Evolutionary conservation across 2,888 invertebrate species (phyloP).

Genomic region (Brenthis ino): DNA sequence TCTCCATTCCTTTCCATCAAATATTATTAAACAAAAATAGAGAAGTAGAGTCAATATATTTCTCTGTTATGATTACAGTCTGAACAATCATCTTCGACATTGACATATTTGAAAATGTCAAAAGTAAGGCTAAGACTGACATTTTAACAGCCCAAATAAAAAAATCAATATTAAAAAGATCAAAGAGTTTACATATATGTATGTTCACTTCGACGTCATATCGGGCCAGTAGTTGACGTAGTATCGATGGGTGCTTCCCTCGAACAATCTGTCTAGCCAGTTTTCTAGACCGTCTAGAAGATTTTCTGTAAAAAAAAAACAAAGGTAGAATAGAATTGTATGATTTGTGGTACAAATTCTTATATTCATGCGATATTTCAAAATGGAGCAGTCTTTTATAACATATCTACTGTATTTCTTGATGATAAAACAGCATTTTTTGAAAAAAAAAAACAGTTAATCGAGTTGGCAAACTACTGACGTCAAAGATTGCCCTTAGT

Average conservation of each 20-base stretch:
- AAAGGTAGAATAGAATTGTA: background rate
- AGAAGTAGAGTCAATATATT: too few species aligned
- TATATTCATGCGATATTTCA: too few species aligned
- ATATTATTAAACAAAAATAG: too few species aligned
- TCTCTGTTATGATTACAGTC: too few species aligned
- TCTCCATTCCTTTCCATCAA: too few species aligned
- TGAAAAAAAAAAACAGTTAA: too few species aligned
- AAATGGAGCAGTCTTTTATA: too few species aligned
- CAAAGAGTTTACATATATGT: conserved; percentile 19
- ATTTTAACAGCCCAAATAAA: conserved; percentile 21
- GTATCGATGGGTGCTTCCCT: conserved; percentile 97
- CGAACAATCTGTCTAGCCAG: conserved; percentile 98
- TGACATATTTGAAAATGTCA: background rate
- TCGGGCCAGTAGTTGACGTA: conserved; percentile 99
- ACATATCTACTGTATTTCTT: too few species aligned
- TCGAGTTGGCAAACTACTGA: too few species aligned
- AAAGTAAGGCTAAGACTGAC: conserved; percentile 6
- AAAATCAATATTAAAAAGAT: conserved; percentile 23
- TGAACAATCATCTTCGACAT: background rate
- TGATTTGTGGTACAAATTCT: too few species aligned
- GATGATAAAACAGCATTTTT: too few species aligned
- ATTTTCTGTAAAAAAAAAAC: conserved; percentile 12
- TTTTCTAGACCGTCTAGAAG: conserved; percentile 95
- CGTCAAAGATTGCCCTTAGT: too few species aligned
- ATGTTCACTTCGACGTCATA: conserved; percentile 89